These are phyloP conservation scores for Pachycephus smyrnensis DNA, from an alignment of 2,888 invertebrate species.

Conservation along the genomic window DNA sequence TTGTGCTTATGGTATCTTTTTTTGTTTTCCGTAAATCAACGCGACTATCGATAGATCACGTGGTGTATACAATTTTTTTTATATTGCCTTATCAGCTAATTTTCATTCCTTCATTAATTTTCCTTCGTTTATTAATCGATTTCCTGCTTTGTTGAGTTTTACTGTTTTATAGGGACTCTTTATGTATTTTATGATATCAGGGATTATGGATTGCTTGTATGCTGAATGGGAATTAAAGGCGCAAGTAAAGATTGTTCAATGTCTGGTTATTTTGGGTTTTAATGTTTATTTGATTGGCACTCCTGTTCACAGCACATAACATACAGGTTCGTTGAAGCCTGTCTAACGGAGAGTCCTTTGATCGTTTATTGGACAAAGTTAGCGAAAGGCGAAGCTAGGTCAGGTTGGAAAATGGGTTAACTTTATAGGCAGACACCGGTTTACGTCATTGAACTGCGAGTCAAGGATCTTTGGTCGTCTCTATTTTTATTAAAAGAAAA, in stretches of 20 bases:
- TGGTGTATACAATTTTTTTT: no score
- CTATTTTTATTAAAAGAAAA: neutral
- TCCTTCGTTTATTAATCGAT: no score
- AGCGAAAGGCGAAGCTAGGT: neutral
- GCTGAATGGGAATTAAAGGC: neutral
- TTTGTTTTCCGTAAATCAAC: neutral
- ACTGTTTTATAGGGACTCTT: no score
- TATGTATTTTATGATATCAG: no score
- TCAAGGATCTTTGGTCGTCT: neutral
- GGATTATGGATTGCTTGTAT: no score
- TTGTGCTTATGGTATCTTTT: neutral
- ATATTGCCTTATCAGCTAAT: no score
- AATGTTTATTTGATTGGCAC: neutral
- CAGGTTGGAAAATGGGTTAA: neutral
- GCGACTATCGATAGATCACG: no score
- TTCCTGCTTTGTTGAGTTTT: no score
- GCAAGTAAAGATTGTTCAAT: neutral
- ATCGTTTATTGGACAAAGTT: slow-evolving; percentile 2
- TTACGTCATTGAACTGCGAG: neutral
- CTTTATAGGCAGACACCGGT: neutral
- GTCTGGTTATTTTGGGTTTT: neutral
- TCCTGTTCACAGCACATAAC: neutral
- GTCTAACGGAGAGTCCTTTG: slow-evolving; percentile 1
- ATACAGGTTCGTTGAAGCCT: neutral
- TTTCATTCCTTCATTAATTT: no score